Percentiles rank a stretch among this genome's conserved stretches.
Conservation (phyloP, 2,888 invertebrate genomes). For the Zygaena filipendulae region DNA sequence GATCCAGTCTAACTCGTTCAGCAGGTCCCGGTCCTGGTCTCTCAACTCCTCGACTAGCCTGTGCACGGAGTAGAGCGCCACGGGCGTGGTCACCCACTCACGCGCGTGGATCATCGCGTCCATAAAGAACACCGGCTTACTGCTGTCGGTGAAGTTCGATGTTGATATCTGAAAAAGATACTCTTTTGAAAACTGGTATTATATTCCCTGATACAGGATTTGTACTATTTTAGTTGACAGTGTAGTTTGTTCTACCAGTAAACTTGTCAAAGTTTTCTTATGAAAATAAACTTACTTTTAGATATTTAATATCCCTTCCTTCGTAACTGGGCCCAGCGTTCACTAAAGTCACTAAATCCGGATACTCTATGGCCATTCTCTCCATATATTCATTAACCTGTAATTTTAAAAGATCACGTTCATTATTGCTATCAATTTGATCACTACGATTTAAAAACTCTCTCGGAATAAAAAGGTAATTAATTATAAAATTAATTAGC, state of each 20-base stretch:
- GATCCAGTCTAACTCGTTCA: constrained; percentile 71
- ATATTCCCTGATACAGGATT: too few species aligned
- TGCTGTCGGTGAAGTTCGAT: constrained; percentile 35
- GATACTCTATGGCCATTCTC: constrained; percentile 28
- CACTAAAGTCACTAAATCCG: constrained; percentile 30
- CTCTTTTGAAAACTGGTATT: too few species aligned
- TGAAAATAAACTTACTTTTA: too few species aligned
- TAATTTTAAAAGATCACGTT: constrained; percentile 40
- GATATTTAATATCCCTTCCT: constrained; percentile 59
- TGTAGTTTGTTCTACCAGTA: too few species aligned
- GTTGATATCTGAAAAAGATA: constrained; percentile 65
- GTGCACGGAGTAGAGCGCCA: constrained; percentile 64
- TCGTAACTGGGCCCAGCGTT: constrained; percentile 65
- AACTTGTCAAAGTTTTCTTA: too few species aligned
- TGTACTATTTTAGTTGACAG: too few species aligned
- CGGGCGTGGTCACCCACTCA: constrained; percentile 73
- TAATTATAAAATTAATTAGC: too few species aligned
- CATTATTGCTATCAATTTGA: too few species aligned
- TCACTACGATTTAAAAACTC: too few species aligned
- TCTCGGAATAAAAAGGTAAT: too few species aligned
- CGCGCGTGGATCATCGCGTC: constrained; percentile 71
- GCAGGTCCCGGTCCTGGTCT: constrained; percentile 35
- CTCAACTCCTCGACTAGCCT: constrained; percentile 60
- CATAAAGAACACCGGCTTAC: constrained; percentile 58
- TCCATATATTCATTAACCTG: constrained; percentile 36